Evolutionary conservation across 2,888 invertebrate species (phyloP).

Genomic region (Athalia rosae): DNA sequence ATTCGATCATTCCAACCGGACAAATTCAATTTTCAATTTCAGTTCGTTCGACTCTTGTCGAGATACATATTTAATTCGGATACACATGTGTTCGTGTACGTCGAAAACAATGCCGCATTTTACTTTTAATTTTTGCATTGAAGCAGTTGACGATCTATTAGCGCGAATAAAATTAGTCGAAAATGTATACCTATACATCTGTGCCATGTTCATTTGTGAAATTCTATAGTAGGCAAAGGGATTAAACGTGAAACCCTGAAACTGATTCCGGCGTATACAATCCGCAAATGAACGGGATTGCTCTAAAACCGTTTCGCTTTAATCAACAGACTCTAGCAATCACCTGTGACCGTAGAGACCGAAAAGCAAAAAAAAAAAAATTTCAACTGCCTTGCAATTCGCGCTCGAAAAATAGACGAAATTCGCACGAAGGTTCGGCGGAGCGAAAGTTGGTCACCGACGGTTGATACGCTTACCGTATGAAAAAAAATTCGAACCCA

Average conservation of each 20-base stretch:
- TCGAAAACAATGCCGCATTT: no score
- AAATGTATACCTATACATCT: background rate
- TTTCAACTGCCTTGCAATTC: conserved; percentile 14
- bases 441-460: no score
- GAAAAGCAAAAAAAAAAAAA: background rate
- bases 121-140: no score
- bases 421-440: background rate
- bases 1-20: no score
- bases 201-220: background rate
- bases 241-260: background rate
- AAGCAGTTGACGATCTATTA: no score
- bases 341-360: background rate
- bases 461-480: no score
- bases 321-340: conserved; percentile 27
- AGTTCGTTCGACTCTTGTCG: no score
- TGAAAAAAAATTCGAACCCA: no score
- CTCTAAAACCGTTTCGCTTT: conserved; percentile 21
- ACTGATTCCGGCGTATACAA: background rate
- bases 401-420: background rate
- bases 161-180: no score
- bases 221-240: background rate
- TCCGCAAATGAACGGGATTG: conserved; percentile 12
- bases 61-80: no score
- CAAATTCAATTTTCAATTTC: no score
- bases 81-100: no score